Percentiles rank a stretch among this genome's conserved stretches.
Conservation (phyloP, 2,113 vertebrate genomes). For the Genyomyrus donnyi region DNA sequence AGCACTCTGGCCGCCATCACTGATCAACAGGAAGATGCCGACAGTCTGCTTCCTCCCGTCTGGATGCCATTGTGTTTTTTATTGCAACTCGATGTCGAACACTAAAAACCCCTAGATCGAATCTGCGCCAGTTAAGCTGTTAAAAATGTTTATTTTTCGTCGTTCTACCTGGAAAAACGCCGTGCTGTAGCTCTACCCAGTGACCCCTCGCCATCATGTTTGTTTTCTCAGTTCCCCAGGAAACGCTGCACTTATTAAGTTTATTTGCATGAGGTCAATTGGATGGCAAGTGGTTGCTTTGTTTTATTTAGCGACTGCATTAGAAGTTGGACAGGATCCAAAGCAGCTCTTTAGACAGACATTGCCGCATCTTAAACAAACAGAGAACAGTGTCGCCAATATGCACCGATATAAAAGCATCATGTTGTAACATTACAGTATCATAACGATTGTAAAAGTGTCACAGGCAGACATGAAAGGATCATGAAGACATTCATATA, state of each 20-base stretch:
- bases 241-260: neutral
- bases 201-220: neutral
- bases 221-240: neutral
- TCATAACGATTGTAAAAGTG: neutral
- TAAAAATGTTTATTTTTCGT: neutral
- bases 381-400: neutral
- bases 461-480: neutral
- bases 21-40: neutral
- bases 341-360: neutral
- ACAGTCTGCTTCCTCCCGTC: neutral
- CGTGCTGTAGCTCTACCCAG: neutral
- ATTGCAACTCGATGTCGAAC: neutral
- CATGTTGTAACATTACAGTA: neutral
- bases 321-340: neutral
- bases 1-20: neutral
- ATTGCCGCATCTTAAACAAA: neutral
- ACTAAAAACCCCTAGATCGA: neutral
- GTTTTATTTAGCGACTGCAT: neutral
- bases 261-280: neutral
- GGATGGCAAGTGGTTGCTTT: neutral
- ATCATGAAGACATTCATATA: neutral
- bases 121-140: neutral
- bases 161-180: neutral
- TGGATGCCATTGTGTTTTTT: neutral
- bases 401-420: neutral